A percentile compares a stretch with the other conserved stretches of the same genome.
phyloP scores from a whole-genome alignment of 2,888 invertebrate genomes.

The Cheilosia vulpina region DNA sequence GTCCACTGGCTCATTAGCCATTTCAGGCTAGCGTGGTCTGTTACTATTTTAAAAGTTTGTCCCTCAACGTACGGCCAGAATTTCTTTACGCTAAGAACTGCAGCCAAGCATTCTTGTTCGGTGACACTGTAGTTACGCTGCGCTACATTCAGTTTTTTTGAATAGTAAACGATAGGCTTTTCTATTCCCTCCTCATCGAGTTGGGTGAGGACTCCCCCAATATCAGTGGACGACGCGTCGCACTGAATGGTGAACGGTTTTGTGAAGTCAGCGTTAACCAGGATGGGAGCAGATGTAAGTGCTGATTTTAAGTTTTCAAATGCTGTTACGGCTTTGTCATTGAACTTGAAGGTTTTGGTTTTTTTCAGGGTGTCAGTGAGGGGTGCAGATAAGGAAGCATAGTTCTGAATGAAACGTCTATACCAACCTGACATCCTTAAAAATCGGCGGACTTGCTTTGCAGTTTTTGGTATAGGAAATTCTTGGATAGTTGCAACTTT shows the following conservation, averaged over 20 bases:
- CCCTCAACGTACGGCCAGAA: too few relatives aligned
- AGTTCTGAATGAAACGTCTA: not conserved
- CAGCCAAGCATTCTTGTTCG: too few relatives aligned
- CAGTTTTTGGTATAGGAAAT: conserved; percentile 9
- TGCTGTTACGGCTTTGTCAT: not conserved
- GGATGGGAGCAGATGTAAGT: not conserved
- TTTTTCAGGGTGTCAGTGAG: not conserved
- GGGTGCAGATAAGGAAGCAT: not conserved
- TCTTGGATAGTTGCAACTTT: not conserved
- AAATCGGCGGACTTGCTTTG: conserved; percentile 7
- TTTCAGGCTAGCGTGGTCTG: too few relatives aligned
- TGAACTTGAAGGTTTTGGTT: not conserved
- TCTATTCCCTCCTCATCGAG: conserved; percentile 5
- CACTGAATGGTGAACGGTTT: conserved; percentile 21
- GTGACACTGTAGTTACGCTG: too few relatives aligned
- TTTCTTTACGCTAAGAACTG: too few relatives aligned
- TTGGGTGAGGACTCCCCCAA: conserved; percentile 15
- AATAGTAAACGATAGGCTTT: not conserved
- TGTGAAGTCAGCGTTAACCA: conserved; percentile 14
- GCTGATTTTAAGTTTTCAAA: conserved; percentile 4
- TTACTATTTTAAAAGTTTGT: too few relatives aligned
- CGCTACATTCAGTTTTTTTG: conserved; percentile 12
- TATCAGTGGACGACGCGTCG: not conserved
- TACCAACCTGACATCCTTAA: conserved; percentile 10
- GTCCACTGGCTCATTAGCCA: not conserved